Percentiles rank a stretch among this genome's conserved stretches.
These are phyloP conservation scores for Coboldia fuscipes DNA, from an alignment of 1,140 invertebrate genomes.

Conservation along the genomic window DNA sequence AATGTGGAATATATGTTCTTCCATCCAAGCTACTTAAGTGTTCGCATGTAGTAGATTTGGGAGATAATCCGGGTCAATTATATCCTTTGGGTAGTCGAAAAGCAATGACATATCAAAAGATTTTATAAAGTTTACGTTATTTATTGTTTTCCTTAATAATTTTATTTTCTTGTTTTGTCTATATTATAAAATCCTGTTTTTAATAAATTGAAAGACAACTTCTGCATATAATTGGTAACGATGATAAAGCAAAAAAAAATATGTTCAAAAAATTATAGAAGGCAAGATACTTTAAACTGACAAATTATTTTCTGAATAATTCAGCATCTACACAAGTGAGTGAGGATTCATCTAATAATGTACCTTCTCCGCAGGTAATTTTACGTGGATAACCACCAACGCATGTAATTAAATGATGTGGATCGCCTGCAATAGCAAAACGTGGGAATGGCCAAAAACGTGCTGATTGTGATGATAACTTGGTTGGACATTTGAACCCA, in stretches of 20 bases:
- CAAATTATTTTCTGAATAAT: no score
- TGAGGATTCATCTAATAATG: conserved; percentile 61
- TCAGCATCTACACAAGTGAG: conserved; percentile 57
- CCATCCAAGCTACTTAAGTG: conserved; percentile 30
- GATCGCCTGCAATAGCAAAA: conserved; percentile 64
- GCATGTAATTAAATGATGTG: conserved; percentile 65
- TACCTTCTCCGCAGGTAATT: conserved; percentile 65
- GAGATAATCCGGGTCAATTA: conserved; percentile 27
- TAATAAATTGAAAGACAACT: no score
- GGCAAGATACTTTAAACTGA: no score
- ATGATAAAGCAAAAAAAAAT: no score
- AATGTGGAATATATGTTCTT: conserved; percentile 6
- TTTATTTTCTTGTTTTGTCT: no score
- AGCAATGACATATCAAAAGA: no score
- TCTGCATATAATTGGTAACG: no score
- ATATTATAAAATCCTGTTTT: no score
- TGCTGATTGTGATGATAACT: conserved; percentile 55
- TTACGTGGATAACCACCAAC: conserved; percentile 68
- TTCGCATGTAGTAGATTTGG: conserved; percentile 37
- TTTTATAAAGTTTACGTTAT: no score
- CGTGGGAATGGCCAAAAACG: conserved; percentile 81
- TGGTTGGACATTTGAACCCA: conserved; percentile 64
- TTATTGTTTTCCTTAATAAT: no score
- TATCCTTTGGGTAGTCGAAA: conserved; percentile 22
- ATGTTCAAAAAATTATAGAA: no score